Base-by-base conservation (phyloP, 2,888 invertebrate species). In the Drosophila prolongata region DNA sequence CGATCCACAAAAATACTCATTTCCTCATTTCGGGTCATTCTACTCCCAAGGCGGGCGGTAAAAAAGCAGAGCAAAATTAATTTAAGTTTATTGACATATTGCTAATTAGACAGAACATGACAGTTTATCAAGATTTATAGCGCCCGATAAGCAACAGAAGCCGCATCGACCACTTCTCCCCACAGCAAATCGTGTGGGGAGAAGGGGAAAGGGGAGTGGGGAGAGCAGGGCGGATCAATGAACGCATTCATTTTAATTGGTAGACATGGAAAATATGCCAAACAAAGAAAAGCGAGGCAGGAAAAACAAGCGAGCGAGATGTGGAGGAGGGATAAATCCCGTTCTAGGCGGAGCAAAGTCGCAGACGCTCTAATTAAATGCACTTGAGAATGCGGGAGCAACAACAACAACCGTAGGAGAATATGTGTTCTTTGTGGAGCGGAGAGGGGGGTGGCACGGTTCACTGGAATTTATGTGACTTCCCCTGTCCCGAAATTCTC, bases 21-120 rank as follows among this genome's bases (percentile, higher is more conserved):
- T 40, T 40, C 24, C 35, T 10, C 35, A 30, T 30, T 24, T 16
- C 4, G 11, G 24, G 35, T 58, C n/a, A 43, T 60, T 44, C 30
- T 37, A n/a, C 44, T 37, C n/a, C 37, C 37, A 57, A 47, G 37
- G 40, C 30, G 19, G 55, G 47, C 35, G 35, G 47, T 49, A 66
- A 65, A 57, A 40, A 40, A 61, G 68, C 54, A 66, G 58, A 62
- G 60, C 60, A 66, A 79, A 84, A 89, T 84, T 84, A 79, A 89
- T 87, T 87, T 88, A 90, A 91, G 89, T 90, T 90, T 91, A 90
- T 91, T 91, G 90, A 90, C 90, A 89, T 90, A 90, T 89, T 89
- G 89, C 90, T 91, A 91, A 90, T 90, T 90, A 90, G 90, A 90
- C 90, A 90, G 88, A 90, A 90, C 90, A 90, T 90, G 90, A 90